phyloP scores from a whole-genome alignment of 2,797 vertebrate genomes.

The Champsocephalus gunnari region DNA sequence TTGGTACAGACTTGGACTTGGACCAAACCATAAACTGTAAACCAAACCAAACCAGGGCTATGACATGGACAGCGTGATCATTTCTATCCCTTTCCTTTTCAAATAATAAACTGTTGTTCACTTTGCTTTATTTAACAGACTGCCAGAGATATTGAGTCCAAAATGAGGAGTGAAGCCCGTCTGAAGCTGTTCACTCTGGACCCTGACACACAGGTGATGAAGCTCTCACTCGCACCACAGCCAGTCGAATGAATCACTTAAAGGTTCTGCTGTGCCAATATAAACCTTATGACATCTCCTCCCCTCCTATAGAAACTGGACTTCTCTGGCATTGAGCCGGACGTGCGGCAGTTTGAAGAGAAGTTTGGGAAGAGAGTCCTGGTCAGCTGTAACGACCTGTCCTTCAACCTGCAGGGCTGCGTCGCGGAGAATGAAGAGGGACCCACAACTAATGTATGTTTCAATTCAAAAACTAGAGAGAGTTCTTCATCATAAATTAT shows the following conservation, averaged over 20 bases:
- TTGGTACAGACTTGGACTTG: neutral
- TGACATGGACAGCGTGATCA: neutral
- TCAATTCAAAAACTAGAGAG: neutral
- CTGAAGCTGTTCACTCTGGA: conserved; percentile 96
- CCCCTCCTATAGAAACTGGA: conserved; percentile 90
- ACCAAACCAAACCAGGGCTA: neutral
- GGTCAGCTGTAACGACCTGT: conserved; percentile 93
- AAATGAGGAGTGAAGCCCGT: conserved; percentile 92
- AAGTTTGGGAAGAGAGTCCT: conserved; percentile 95
- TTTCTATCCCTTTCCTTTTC: neutral
- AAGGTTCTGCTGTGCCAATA: neutral
- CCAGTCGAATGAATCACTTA: neutral
- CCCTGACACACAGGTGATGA: conserved; percentile 94
- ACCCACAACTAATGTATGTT: conserved; percentile 93
- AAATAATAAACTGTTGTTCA: neutral
- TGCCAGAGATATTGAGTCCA: conserved; percentile 93
- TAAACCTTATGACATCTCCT: conserved; percentile 3
- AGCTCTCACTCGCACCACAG: neutral
- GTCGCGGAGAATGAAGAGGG: conserved; percentile 96
- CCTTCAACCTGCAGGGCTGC: conserved; percentile 96
- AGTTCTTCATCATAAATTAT: no score
- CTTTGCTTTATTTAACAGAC: conserved; percentile 80
- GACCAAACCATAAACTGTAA: neutral
- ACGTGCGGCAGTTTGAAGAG: conserved; percentile 95
- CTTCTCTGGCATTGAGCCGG: conserved; percentile 91